Base-by-base conservation (phyloP, 2,797 vertebrate species). In the Tachyglossus aculeatus region DNA sequence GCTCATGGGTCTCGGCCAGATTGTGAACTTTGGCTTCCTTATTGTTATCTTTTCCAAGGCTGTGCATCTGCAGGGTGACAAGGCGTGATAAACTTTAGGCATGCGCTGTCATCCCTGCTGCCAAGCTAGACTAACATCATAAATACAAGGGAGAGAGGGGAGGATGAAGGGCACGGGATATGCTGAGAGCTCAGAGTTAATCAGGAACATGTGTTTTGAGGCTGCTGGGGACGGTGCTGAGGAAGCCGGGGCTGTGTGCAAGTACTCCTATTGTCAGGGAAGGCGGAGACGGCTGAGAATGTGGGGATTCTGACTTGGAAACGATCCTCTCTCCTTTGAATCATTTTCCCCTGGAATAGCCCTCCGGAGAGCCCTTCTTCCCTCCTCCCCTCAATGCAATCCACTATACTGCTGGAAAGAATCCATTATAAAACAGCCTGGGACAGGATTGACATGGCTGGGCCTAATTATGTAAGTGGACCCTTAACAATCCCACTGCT, bases 91-190 rank as follows among this genome's bases (percentile, higher is more conserved):
- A 53, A 19, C 25, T 55, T 25, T 41, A 1, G 0, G 32, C 0
- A 0, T 18, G 18, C 4, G 11, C n/a, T 37, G n/a, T 5, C 1
- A 0, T 59, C 37, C 33, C 34, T 10, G 31, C 24, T 33, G 29
- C 21, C 38, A n/a, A 19, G 29, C 50, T 3, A 1, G 9, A 24
- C 34, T 43, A 2, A n/a, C n/a, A 5, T 3, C 13, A 24, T 21
- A 33, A 19, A 25, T 3, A 13, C 14, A 15, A 37, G 15, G 11
- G 19, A 5, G n/a, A 2, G 6, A 2, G 18, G 1, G 0, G 3
- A 19, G 11, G 36, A 32, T 9, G n/a, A 31, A n/a, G n/a, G n/a
- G n/a, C n/a, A n/a, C 15, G 31, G 16, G 45, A 48, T 27, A 27
- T 29, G 31, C 31, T 31, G 27, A 19, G 45, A 48, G 24, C 58